Percentiles rank a stretch among this genome's conserved stretches.
Evolutionary conservation across 2,888 invertebrate species (phyloP).

Genomic region (Scaptomyza caliginosa): DNA sequence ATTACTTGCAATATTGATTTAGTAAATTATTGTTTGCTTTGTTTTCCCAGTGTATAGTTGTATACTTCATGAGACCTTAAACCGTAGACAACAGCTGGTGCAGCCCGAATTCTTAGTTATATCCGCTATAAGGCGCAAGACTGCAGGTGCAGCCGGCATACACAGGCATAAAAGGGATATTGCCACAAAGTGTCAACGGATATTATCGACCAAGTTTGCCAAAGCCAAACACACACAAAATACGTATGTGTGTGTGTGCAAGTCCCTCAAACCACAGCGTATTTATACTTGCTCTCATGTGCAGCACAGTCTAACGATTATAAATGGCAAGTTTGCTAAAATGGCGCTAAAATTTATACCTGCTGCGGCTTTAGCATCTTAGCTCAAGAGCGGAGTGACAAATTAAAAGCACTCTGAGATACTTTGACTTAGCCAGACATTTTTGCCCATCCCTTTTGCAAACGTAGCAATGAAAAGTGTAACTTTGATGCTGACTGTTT

Average conservation of each 20-base stretch:
- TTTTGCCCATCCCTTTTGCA: conserved; percentile 15
- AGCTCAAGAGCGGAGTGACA: conserved; percentile 8
- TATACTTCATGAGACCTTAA: too few relatives aligned
- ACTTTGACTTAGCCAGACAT: not conserved
- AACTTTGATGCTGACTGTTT: conserved; percentile 19
- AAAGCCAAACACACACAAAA: not conserved
- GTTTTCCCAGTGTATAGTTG: not conserved
- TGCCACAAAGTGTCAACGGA: conserved; percentile 12
- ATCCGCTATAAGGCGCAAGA: not conserved
- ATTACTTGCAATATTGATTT: conserved; percentile 45
- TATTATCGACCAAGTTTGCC: conserved; percentile 6
- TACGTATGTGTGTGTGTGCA: not conserved
- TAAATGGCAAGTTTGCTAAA: conserved; percentile 54
- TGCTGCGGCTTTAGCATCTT: conserved; percentile 31
- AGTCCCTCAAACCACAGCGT: not conserved
- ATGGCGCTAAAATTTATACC: conserved; percentile 39
- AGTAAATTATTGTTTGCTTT: too few relatives aligned
- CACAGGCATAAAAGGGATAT: not conserved
- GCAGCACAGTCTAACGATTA: conserved; percentile 49
- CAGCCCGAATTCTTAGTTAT: not conserved
- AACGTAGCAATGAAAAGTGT: conserved; percentile 17
- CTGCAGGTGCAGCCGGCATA: not conserved
- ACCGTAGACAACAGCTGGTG: not conserved
- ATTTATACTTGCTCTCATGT: conserved; percentile 30
- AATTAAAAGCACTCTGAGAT: conserved; percentile 23